Base-by-base conservation (phyloP, 2,888 invertebrate genomes). In the Phoronis australis region DNA sequence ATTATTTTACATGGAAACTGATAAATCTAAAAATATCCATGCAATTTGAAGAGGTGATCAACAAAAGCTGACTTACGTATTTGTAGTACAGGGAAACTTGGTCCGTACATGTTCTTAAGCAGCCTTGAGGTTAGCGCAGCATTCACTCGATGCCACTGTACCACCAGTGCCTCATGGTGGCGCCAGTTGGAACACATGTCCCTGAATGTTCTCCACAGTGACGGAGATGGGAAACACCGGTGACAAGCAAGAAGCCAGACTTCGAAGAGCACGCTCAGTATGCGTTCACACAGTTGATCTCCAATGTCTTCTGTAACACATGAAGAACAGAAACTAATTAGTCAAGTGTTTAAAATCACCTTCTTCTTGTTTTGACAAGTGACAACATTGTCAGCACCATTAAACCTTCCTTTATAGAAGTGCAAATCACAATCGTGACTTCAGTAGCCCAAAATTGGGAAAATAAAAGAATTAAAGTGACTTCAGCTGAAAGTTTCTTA, bases 131-230 rank as follows among this genome's bases (percentile, higher is more conserved):
- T 94, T 51, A 96, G 82, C 1, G 89, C 88, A 43, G 93, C 82
- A 76, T 92, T 94, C 27, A 93, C 90, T 55, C 92, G 84, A 78
- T 92, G 89, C 95, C 95, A 95, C 71, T 96, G 95, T 73, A 90
- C 89, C 24, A 95, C 85, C 5, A 97, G 82, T 31, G 93, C 90
- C 52, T 90, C 84, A 53, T 95, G 86, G 80, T 97, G 96, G 12
- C 96, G 83, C 95, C 96, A 96, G 68, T 88, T 86, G 66, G 87
- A 83, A 76, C 93, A 93, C 67, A 92, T 89, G 78, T 93, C 92
- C 64, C 90, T 84, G 55, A 96, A 80, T 0, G 95, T 95, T 75
- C 93, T 91, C 95, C 95, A 96, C 59, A 95, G 80, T 1, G 93
- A 89, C 4, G 96, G 96, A 3, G 93, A 87, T 1, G 96, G 96